These are phyloP conservation scores for Montipora efflorescens DNA, from an alignment of 64 coral and sea anemone genomes.

Conservation along the genomic window DNA sequence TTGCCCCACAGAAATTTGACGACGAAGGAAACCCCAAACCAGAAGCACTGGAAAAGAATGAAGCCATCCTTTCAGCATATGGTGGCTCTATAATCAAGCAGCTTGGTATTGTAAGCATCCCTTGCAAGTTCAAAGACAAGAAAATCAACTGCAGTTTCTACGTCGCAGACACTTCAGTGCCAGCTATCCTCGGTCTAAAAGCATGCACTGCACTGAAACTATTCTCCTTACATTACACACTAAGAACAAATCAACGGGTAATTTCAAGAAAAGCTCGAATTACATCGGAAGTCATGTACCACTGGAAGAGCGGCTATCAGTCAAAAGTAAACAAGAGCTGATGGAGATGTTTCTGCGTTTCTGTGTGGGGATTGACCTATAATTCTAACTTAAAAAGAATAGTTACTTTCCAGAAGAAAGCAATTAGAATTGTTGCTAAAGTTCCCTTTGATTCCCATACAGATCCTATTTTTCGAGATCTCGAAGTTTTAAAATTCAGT, in stretches of 20 bases:
- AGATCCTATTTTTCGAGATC: too few relatives aligned
- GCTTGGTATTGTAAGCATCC: background rate
- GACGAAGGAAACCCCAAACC: conserved; percentile 10
- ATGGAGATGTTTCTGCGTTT: background rate
- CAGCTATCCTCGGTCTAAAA: conserved; percentile 27
- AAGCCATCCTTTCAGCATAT: background rate
- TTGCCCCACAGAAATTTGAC: conserved; percentile 24
- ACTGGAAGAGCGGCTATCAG: too few relatives aligned
- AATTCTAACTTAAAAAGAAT: too few relatives aligned
- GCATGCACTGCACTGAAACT: conserved; percentile 35
- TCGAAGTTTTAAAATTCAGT: too few relatives aligned
- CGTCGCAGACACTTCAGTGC: too few relatives aligned
- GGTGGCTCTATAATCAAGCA: too few relatives aligned
- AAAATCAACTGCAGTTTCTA: background rate
- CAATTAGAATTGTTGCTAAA: too few relatives aligned
- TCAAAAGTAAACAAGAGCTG: background rate
- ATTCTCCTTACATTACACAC: conserved; percentile 24
- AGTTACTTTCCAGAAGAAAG: too few relatives aligned
- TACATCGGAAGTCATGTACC: background rate
- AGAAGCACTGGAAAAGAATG: conserved; percentile 29
- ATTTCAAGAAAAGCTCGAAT: background rate
- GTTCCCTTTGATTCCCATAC: too few relatives aligned
- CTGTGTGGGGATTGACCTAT: too few relatives aligned
- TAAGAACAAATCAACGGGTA: conserved; percentile 32
- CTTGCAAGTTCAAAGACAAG: conserved; percentile 30